Percentiles rank a stretch among this genome's conserved stretches.
Evolutionary conservation across 2,888 invertebrate genomes (phyloP).

Genomic region (Drosophila emarginata): DNA sequence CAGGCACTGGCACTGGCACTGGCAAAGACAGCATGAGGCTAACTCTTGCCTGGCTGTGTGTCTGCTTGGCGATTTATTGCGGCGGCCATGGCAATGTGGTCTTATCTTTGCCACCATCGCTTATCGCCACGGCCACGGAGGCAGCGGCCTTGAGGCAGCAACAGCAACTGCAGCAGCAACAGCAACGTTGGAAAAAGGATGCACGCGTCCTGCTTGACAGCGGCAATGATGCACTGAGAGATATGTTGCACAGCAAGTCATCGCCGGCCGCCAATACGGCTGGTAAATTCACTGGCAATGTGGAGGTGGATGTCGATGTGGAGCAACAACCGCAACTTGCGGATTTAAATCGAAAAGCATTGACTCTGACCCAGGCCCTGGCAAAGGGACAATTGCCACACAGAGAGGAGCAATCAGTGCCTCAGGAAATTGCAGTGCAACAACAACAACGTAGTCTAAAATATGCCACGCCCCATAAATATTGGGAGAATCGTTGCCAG

Average conservation of each 20-base stretch:
- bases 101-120: slow-evolving; percentile 81
- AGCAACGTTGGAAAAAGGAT: slow-evolving; percentile 67
- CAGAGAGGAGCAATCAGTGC: slow-evolving; percentile 64
- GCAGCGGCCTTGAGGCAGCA: slow-evolving; percentile 71
- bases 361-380: slow-evolving; percentile 43
- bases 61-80: slow-evolving; percentile 80
- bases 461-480: slow-evolving; percentile 65
- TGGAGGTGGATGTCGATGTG: slow-evolving; percentile 36
- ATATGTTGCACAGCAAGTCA: slow-evolving; percentile 56
- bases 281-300: slow-evolving; percentile 38
- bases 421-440: slow-evolving; percentile 66
- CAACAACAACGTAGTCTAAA: slow-evolving; percentile 17
- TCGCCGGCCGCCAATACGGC: slow-evolving; percentile 40
- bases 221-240: slow-evolving; percentile 51
- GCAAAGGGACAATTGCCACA: background rate
- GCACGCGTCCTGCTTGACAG: slow-evolving; percentile 69
- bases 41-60: slow-evolving; percentile 77
- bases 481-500: slow-evolving; percentile 71
- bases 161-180: slow-evolving; percentile 31
- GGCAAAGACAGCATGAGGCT: slow-evolving; percentile 71
- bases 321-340: slow-evolving; percentile 35
- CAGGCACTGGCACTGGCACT: no score
- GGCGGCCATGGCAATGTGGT: slow-evolving; percentile 69
- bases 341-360: slow-evolving; percentile 71
- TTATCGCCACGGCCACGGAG: slow-evolving; percentile 73